Evolutionary conservation across 2,113 vertebrate genomes (phyloP).

Genomic region (Morone saxatilis): DNA sequence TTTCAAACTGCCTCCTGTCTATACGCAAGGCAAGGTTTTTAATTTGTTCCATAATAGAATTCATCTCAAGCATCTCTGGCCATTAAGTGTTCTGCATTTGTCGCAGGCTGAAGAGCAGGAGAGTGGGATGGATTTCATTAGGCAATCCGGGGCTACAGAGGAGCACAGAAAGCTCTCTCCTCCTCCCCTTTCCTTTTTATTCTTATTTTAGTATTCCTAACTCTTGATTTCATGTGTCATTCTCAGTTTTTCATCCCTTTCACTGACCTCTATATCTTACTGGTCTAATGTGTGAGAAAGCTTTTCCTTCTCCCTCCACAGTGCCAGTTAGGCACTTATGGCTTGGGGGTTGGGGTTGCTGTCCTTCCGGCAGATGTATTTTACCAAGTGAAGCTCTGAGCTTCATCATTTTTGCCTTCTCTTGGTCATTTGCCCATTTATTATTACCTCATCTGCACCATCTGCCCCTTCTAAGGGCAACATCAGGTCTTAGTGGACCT

Average conservation of each 20-base stretch:
- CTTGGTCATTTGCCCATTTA: slow-evolving; percentile 79
- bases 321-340: slow-evolving; percentile 63
- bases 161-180: slow-evolving; percentile 69
- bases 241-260: slow-evolving; percentile 54
- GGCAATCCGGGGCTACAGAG: slow-evolving; percentile 71
- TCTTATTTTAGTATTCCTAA: slow-evolving; percentile 71
- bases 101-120: slow-evolving; percentile 80
- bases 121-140: slow-evolving; percentile 83
- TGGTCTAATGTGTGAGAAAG: slow-evolving; percentile 67
- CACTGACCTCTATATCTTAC: slow-evolving; percentile 64
- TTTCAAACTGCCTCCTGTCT: slow-evolving; percentile 55
- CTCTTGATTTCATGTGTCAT: slow-evolving; percentile 67
- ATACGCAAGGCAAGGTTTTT: slow-evolving; percentile 77
- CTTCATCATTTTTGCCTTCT: slow-evolving; percentile 76
- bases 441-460: slow-evolving; percentile 81
- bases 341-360: slow-evolving; percentile 53
- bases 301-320: slow-evolving; percentile 52
- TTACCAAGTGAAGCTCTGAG: slow-evolving; percentile 71
- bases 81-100: slow-evolving; percentile 81
- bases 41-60: slow-evolving; percentile 85
- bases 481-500: slow-evolving; percentile 71
- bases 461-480: slow-evolving; percentile 76
- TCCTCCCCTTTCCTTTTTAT: slow-evolving; percentile 58
- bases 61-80: slow-evolving; percentile 83
- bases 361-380: slow-evolving; percentile 76